A percentile compares a stretch with the other conserved stretches of the same genome.
Conservation (phyloP, 2,888 invertebrate genomes). For the Venusia cambrica region DNA sequence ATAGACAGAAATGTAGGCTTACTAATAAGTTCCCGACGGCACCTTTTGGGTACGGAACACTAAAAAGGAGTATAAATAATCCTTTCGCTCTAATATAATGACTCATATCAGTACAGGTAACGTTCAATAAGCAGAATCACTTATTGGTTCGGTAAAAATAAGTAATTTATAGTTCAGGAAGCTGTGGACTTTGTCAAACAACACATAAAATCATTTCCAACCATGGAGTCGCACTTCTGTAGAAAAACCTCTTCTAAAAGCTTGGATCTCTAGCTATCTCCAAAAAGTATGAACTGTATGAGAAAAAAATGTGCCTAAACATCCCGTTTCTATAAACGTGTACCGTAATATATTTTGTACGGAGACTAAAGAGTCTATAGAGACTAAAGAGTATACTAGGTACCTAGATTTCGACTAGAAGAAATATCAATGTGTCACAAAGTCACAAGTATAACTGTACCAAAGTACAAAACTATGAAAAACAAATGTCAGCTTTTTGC, state of each 20-base stretch:
- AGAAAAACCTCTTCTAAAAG: constrained; percentile 19
- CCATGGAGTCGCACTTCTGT: constrained; percentile 24
- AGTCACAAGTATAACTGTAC: constrained; percentile 18
- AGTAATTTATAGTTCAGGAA: too few relatives aligned
- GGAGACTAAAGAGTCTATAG: too few relatives aligned
- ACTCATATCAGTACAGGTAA: too few relatives aligned
- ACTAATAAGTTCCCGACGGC: too few relatives aligned
- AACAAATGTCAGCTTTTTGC: constrained; percentile 18
- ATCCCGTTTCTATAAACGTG: constrained; percentile 18
- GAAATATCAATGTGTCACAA: constrained; percentile 16
- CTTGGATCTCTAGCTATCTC: constrained; percentile 14
- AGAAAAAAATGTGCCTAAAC: constrained; percentile 6
- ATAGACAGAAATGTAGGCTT: too few relatives aligned
- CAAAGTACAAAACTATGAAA: constrained; percentile 11
- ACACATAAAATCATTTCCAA: constrained; percentile 22
- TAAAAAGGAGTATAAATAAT: too few relatives aligned
- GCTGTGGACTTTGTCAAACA: constrained; percentile 7
- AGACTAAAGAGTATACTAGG: too few relatives aligned
- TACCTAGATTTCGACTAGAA: constrained; percentile 19
- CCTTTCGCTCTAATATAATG: too few relatives aligned
- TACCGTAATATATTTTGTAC: constrained; percentile 16
- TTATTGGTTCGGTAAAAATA: too few relatives aligned
- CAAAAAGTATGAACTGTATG: constrained; percentile 23
- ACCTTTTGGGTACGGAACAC: too few relatives aligned
- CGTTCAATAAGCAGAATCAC: too few relatives aligned